Conservation (phyloP, 2,113 vertebrate species). For the Alosa alosa region DNA sequence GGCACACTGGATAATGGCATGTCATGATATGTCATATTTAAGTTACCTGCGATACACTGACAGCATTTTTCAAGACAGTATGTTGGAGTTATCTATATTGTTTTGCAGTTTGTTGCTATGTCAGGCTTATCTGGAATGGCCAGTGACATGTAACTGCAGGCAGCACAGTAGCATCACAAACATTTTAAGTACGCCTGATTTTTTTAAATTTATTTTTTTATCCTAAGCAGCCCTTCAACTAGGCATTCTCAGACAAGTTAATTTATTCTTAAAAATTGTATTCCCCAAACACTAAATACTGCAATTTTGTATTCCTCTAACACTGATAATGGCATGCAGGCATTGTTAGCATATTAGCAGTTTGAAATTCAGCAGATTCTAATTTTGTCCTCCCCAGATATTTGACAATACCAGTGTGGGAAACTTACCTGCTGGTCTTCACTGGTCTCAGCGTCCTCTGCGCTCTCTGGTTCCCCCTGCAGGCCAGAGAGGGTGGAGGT, state of each 20-base stretch:
- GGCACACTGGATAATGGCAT: neutral
- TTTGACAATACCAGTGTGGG: neutral
- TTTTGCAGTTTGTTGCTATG: neutral
- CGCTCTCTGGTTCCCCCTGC: conserved; percentile 61
- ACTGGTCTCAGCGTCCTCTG: conserved; percentile 50
- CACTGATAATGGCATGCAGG: no score
- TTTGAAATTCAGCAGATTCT: neutral
- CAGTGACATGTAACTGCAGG: no score
- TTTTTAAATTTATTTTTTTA: no score
- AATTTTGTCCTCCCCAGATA: no score
- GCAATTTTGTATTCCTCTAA: no score
- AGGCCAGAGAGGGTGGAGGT: conserved; percentile 71
- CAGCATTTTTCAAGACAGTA: neutral
- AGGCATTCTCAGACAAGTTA: no score
- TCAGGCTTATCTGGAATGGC: no score
- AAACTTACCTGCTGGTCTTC: conserved; percentile 79
- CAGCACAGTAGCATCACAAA: no score
- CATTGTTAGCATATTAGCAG: neutral
- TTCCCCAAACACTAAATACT: no score
- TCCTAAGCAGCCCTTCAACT: no score
- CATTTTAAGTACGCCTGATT: no score
- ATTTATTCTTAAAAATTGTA: no score
- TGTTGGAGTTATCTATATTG: neutral
- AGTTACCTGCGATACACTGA: neutral
- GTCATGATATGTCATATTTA: neutral